Evolutionary conservation across 2,888 invertebrate species (phyloP).

Genomic region (Noctua janthina): DNA sequence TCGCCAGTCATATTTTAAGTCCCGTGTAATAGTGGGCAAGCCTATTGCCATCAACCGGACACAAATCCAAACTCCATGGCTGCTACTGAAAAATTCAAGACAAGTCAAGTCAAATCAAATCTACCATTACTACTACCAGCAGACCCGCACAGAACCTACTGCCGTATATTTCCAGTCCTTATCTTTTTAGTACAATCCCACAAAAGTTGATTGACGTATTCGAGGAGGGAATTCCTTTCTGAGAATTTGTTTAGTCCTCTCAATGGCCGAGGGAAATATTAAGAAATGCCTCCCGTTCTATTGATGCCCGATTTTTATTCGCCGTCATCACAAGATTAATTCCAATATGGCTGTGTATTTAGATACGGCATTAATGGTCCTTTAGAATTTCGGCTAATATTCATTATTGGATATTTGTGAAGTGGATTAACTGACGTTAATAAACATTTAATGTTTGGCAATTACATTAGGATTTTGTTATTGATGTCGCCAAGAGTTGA

Average conservation of each 20-base stretch:
- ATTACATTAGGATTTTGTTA: constrained; percentile 53
- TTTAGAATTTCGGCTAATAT: constrained; percentile 66
- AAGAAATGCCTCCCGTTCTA: constrained; percentile 76
- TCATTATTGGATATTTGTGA: constrained; percentile 62
- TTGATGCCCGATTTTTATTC: constrained; percentile 74
- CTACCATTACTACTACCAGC: too few relatives aligned
- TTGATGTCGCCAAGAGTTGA: constrained; percentile 25
- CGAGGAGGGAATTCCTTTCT: constrained; percentile 80
- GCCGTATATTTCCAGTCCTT: constrained; percentile 67
- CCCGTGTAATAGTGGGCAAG: too few relatives aligned
- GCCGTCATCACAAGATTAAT: constrained; percentile 74
- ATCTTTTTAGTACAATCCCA: constrained; percentile 81
- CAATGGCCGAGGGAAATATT: constrained; percentile 79
- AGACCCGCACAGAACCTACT: constrained; percentile 18
- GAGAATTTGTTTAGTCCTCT: constrained; percentile 84
- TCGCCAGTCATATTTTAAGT: too few relatives aligned
- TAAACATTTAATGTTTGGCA: constrained; percentile 50
- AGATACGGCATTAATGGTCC: constrained; percentile 62
- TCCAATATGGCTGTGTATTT: constrained; percentile 65
- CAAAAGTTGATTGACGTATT: constrained; percentile 86
- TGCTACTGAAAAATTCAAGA: too few relatives aligned
- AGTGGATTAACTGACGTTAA: constrained; percentile 61
- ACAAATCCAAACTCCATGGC: too few relatives aligned
- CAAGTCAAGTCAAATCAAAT: too few relatives aligned
- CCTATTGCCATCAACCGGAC: too few relatives aligned